Percentiles rank a stretch among this genome's conserved stretches.
These are phyloP conservation scores for Siniperca scherzeri DNA, from an alignment of 2,797 vertebrate genomes.

Conservation along the genomic window DNA sequence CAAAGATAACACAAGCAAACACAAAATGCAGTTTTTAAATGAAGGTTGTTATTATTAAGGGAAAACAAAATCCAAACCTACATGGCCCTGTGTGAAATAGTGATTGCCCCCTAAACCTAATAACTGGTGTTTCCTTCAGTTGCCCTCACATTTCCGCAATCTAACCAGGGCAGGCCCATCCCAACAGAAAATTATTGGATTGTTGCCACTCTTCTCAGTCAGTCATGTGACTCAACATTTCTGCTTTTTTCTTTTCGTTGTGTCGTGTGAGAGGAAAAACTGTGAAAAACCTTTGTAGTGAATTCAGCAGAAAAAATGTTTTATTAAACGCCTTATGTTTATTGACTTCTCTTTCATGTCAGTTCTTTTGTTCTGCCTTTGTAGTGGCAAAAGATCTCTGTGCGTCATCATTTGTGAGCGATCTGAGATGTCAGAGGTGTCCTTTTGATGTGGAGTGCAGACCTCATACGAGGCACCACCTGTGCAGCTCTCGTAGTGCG, in stretches of 20 bases:
- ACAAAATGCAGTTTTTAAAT: too few relatives aligned
- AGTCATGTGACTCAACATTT: constrained; percentile 90
- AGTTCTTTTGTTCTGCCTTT: constrained; percentile 99
- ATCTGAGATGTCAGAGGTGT: constrained; percentile 99
- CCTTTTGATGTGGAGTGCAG: constrained; percentile 98
- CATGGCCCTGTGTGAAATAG: too few relatives aligned
- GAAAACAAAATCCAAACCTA: too few relatives aligned
- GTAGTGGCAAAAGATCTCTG: constrained; percentile 99
- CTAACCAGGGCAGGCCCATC: constrained; percentile 26
- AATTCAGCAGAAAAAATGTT: constrained; percentile 97
- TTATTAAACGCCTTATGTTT: constrained; percentile 99
- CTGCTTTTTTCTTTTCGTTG: constrained; percentile 85
- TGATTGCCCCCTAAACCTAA: too few relatives aligned
- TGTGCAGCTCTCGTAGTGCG: constrained; percentile 67
- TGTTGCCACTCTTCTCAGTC: constrained; percentile 79
- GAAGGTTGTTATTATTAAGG: too few relatives aligned
- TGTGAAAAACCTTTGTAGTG: constrained; percentile 92
- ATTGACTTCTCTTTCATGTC: constrained; percentile 99
- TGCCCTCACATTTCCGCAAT: constrained; percentile 26
- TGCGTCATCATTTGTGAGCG: constrained; percentile 98
- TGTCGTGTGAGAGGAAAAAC: constrained; percentile 87
- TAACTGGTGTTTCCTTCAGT: constrained; percentile 2
- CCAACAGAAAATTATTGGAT: constrained; percentile 37
- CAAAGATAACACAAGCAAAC: too few relatives aligned
- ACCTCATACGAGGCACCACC: constrained; percentile 92